These are phyloP conservation scores for Watersipora subatra DNA, from an alignment of 1,140 invertebrate species.

Conservation along the genomic window DNA sequence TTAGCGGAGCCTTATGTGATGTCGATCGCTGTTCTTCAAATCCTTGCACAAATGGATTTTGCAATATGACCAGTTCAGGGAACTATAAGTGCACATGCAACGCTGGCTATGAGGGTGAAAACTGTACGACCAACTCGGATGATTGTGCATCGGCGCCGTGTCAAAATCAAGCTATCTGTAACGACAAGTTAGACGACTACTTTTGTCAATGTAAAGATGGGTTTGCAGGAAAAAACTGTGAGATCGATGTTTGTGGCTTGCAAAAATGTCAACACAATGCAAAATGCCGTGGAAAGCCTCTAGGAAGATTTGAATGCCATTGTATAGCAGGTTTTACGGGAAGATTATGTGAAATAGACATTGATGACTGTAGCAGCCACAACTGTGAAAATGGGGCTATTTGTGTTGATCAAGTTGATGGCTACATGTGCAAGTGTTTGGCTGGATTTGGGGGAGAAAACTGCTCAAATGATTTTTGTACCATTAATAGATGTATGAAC, in stretches of 20 bases:
- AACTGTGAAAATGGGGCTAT: slow-evolving; percentile 77
- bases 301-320: slow-evolving; percentile 29
- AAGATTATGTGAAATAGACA: slow-evolving; percentile 79
- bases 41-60: slow-evolving; percentile 69
- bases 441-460: slow-evolving; percentile 2
- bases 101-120: slow-evolving; percentile 67
- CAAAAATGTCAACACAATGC: slow-evolving; percentile 81
- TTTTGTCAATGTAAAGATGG: slow-evolving; percentile 63
- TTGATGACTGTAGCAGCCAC: slow-evolving; percentile 83
- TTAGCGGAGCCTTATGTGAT: slow-evolving; percentile 42
- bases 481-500: background rate
- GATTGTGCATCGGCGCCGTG: slow-evolving; percentile 72
- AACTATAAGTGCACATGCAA: slow-evolving; percentile 34
- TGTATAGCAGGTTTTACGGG: slow-evolving; percentile 57
- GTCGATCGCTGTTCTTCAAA: slow-evolving; percentile 85
- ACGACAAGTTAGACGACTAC: slow-evolving; percentile 51
- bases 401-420: slow-evolving; percentile 42
- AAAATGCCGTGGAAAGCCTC: slow-evolving; percentile 51
- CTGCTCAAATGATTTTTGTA: slow-evolving; percentile 7
- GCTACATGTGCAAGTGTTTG: slow-evolving; percentile 13
- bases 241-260: slow-evolving; percentile 46
- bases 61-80: background rate
- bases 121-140: slow-evolving; percentile 62
- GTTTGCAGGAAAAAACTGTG: slow-evolving; percentile 31
- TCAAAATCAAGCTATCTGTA: slow-evolving; percentile 73